Percentiles rank a stretch among this genome's conserved stretches.
Evolutionary conservation across 2,888 invertebrate species (phyloP).

Genomic region (Phyto melanocephala): DNA sequence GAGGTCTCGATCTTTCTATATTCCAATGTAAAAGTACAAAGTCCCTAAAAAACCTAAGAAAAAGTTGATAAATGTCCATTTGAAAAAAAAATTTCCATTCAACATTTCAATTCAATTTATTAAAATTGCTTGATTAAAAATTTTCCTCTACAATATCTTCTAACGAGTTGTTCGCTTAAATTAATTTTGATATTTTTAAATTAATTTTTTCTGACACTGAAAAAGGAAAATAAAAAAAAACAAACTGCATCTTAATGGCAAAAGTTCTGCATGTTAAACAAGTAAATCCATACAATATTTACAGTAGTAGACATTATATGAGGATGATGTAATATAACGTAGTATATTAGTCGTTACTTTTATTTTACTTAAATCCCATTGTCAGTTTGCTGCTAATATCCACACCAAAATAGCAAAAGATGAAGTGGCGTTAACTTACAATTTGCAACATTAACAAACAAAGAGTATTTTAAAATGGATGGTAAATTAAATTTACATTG

Average conservation of each 20-base stretch:
- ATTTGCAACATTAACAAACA: too few relatives aligned
- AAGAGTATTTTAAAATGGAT: too few relatives aligned
- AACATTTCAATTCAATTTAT: not conserved
- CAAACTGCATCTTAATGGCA: not conserved
- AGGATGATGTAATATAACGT: not conserved
- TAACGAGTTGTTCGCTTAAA: slow-evolving; percentile 10
- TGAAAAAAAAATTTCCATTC: too few relatives aligned
- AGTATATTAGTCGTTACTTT: not conserved
- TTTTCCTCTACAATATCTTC: not conserved
- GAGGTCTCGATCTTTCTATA: too few relatives aligned
- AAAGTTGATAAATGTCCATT: too few relatives aligned
- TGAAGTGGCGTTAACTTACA: not conserved
- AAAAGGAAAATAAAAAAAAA: not conserved
- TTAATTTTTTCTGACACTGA: slow-evolving; percentile 14
- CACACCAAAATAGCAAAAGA: not conserved
- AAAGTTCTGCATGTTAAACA: not conserved
- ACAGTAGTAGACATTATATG: not conserved
- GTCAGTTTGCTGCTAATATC: not conserved
- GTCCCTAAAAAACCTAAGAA: too few relatives aligned
- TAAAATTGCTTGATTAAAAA: not conserved
- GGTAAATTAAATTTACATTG: too few relatives aligned
- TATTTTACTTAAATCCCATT: not conserved
- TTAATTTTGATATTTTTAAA: slow-evolving; percentile 17
- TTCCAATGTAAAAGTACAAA: too few relatives aligned
- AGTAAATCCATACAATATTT: not conserved